Conservation (phyloP, 2,888 invertebrate genomes). For the Dermolepida albohirtum region DNA sequence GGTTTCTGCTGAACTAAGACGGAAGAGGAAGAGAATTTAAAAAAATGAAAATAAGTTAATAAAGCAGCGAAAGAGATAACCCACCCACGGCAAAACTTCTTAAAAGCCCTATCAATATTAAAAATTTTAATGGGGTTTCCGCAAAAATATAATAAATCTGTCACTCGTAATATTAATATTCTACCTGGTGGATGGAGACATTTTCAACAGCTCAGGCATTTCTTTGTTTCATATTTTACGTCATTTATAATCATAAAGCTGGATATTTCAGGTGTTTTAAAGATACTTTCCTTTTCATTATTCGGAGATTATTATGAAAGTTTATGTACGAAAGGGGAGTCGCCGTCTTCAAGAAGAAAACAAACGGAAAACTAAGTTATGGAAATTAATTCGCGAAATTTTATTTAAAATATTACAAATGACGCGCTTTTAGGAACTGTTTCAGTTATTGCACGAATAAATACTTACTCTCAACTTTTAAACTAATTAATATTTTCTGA, state of each 20-base stretch:
- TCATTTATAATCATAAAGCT: slow-evolving; percentile 36
- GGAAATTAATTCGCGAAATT: slow-evolving; percentile 35
- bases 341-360: slow-evolving; percentile 11
- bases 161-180: slow-evolving; percentile 33
- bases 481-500: background rate
- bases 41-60: no score
- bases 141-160: slow-evolving; percentile 37
- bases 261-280: slow-evolving; percentile 35
- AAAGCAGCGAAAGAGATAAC: no score
- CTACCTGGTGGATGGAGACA: slow-evolving; percentile 15
- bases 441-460: slow-evolving; percentile 18
- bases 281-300: slow-evolving; percentile 34
- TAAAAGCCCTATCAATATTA: slow-evolving; percentile 24
- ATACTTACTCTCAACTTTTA: slow-evolving; percentile 11
- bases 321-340: slow-evolving; percentile 14
- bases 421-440: slow-evolving; percentile 27
- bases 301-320: slow-evolving; percentile 30
- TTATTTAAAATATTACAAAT: slow-evolving; percentile 21
- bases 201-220: slow-evolving; percentile 17
- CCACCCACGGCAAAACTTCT: background rate
- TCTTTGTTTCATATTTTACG: slow-evolving; percentile 33
- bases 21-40: no score
- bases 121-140: slow-evolving; percentile 27
- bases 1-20: background rate
- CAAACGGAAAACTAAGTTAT: slow-evolving; percentile 30